Base-by-base conservation (phyloP, 2,888 invertebrate species). In the Bedellia somnulentella region DNA sequence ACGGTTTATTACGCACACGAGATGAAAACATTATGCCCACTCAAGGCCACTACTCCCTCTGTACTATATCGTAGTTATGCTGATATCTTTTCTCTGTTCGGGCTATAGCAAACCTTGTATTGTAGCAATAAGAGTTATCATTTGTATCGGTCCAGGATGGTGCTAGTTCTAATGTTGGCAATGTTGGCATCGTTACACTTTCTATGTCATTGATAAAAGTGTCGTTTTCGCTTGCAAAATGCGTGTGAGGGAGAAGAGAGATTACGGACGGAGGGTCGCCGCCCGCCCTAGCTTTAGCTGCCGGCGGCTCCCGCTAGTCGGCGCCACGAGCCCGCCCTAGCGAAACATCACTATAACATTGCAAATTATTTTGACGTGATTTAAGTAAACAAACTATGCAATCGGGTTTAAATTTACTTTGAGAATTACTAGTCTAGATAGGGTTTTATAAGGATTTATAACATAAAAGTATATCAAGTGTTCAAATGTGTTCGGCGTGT, bases 151-250 rank as follows among this genome's bases (percentile, higher is more conserved):
- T 37, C 40, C 42, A 43, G 46, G 55, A 54, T 14, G 26, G 15
- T 21, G 26, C 6, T 25, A 5, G n/a, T 16, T 43, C 40, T 48
- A 47, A 44, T 25, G 23, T 23, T 45, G 47, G 44, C 46, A 52
- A 53, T 57, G 58, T n/a, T n/a, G n/a, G n/a, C n/a, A n/a, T n/a
- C n/a, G n/a, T 55, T 57, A 59, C 61, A 52, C 48, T 45, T 59
- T 53, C 56, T 70, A 71, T 62, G 61, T 57, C 70, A 64, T 66
- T 67, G 70, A 66, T 68, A 64, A 66, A 71, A 60, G 73, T 57
- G 46, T 51, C 57, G 56, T 70, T 71, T 68, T 73, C 55, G 60
- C 68, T 57, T 70, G 59, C 58, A 40, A 38, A 46, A 47, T 42
- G 43, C 49, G 50, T 49, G 52, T 56, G 55, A 52, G 49, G 49